These are phyloP conservation scores for Chanos chanos DNA, from an alignment of 2,797 vertebrate genomes.

Conservation along the genomic window DNA sequence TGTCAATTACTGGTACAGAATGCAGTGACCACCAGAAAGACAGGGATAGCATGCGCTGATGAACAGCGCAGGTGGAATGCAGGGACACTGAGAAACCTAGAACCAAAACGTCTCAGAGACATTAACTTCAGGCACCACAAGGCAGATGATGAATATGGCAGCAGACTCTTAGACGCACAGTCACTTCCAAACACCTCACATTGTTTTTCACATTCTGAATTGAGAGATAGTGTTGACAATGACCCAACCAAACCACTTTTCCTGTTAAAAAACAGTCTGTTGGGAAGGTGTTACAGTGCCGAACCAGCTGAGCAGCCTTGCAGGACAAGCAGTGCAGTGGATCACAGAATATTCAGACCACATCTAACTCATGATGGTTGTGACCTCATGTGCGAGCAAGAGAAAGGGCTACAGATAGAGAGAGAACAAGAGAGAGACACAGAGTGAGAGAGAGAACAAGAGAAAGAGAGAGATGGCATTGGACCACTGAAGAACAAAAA, in stretches of 20 bases:
- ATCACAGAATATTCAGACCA: not conserved
- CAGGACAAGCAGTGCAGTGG: not conserved
- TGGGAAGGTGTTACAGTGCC: not conserved
- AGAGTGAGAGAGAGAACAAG: no score
- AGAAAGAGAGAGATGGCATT: no score
- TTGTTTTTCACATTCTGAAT: not conserved
- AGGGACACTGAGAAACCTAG: not conserved
- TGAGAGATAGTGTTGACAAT: not conserved
- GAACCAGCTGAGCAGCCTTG: not conserved
- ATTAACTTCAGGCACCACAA: not conserved
- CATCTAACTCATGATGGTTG: not conserved
- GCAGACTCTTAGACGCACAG: no score
- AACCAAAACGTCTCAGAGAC: not conserved
- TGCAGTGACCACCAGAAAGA: not conserved
- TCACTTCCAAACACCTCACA: no score
- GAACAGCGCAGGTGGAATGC: not conserved
- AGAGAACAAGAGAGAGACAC: no score
- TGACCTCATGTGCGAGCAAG: not conserved
- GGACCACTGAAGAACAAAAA: no score
- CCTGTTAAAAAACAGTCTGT: not conserved
- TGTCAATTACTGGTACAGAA: no score
- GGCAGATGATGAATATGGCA: not conserved
- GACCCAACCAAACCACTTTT: not conserved
- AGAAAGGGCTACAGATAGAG: no score
- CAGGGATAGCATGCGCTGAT: not conserved